phyloP scores from a whole-genome alignment of 2,888 invertebrate species.

The Euplexia lucipara region DNA sequence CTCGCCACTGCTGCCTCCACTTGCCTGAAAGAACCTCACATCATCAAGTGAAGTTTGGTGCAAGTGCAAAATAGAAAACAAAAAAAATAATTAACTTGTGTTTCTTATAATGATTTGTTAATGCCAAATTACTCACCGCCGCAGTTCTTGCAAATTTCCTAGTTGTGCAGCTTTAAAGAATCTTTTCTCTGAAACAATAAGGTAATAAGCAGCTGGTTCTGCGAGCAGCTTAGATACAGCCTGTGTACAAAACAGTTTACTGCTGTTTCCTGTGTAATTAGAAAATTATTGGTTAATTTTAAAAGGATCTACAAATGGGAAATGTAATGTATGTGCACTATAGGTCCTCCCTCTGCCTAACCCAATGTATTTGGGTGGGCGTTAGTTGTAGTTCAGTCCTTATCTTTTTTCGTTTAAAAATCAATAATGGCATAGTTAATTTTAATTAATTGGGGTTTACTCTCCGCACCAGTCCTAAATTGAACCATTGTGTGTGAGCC shows the following conservation, averaged over 20 bases:
- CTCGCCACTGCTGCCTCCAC: constrained; percentile 69
- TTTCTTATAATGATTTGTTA: background rate
- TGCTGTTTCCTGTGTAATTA: no score
- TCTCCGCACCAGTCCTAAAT: no score
- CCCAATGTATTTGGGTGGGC: no score
- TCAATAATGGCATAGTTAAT: no score
- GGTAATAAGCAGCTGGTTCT: background rate
- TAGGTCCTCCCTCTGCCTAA: no score
- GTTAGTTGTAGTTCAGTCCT: no score
- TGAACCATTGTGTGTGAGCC: no score
- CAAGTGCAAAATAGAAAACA: background rate
- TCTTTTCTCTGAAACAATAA: constrained; percentile 79
- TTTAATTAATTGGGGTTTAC: no score
- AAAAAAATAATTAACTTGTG: background rate
- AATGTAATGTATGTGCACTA: no score
- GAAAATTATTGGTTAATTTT: no score
- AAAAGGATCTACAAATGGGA: no score
- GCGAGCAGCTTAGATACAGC: background rate
- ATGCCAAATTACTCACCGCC: constrained; percentile 71
- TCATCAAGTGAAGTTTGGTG: background rate
- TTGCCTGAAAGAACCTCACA: constrained; percentile 69
- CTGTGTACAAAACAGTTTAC: background rate
- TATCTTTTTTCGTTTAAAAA: no score
- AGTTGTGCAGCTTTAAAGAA: constrained; percentile 86
- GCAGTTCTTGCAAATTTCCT: constrained; percentile 83